Percentiles rank a stretch among this genome's conserved stretches.
Evolutionary conservation across 2,113 vertebrate species (phyloP).

Genomic region (Bucco capensis): DNA sequence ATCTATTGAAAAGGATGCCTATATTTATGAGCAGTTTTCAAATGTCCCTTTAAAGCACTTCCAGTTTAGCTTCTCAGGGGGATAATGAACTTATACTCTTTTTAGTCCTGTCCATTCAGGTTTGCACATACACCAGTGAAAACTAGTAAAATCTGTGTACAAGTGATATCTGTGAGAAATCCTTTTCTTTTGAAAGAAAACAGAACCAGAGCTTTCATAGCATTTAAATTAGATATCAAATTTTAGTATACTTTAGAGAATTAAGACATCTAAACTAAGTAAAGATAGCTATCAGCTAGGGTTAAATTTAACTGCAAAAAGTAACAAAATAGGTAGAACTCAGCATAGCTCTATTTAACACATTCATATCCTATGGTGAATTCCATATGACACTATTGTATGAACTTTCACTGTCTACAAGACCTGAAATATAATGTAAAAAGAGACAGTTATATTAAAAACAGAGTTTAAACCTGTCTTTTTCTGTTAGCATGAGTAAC

Average conservation of each 20-base stretch:
- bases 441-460: not conserved
- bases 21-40: not conserved
- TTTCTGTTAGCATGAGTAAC: conserved; percentile 56
- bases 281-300: not conserved
- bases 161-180: not conserved
- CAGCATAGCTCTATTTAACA: not conserved
- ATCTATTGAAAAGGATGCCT: not conserved
- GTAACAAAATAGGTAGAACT: not conserved
- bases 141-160: not conserved
- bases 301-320: not conserved
- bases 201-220: not conserved
- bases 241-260: not conserved
- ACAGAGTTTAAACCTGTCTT: not conserved
- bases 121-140: not conserved
- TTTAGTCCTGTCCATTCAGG: not conserved
- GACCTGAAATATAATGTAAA: not conserved
- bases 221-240: not conserved
- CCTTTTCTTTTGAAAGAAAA: not conserved
- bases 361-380: not conserved
- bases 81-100: not conserved
- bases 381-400: not conserved
- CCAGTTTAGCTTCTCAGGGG: not conserved
- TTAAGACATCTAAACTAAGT: not conserved
- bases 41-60: not conserved
- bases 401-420: not conserved